Base-by-base conservation (phyloP, 2,888 invertebrate genomes). In the Amphimallon solstitiale region DNA sequence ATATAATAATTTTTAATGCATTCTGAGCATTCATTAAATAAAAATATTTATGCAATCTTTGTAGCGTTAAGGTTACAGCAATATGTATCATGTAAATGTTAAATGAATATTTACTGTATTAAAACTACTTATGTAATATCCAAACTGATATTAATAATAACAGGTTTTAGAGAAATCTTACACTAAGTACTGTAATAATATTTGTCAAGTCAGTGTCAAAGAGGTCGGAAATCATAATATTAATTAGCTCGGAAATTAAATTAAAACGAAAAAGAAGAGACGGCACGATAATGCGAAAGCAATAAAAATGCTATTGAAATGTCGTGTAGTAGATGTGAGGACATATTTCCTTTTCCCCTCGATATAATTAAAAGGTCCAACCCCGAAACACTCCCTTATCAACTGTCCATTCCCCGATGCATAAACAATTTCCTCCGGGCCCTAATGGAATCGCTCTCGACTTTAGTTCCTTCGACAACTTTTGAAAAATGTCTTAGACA, bases 321-420 rank as follows among this genome's bases (percentile, higher is more conserved):
- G 68, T 68, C 66, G 54, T 64, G 52, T 66, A 54, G 60, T 61
- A 61, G 63, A 66, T 43, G 64, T 54, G 62, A 71, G 66, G 71
- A 71, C 70, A 68, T 68, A 69, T 70, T 68, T 69, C 66, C 66
- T 69, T 63, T 63, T 56, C 71, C 70, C 68, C 66, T 67, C 64
- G 65, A 67, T 68, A 76, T 78, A 79, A 79, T 79, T 79, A 79
- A 78, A 79, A 77, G 76, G 73, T 73, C 75, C 77, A 72, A 73
- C 75, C 76, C 75, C 72, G 49, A 68, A 70, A 72, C 70, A 70
- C 70, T 68, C 73, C 72, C 71, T 68, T 61, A 66, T 67, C 71
- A 77, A 75, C 75, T 75, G 75, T 72, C 75, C 69, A 73, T 75
- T 75, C 70, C 74, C 74, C 68, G 70, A 73, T 76, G 74, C 74